Percentiles rank a stretch among this genome's conserved stretches.
phyloP scores from a whole-genome alignment of 2,797 vertebrate species.

The Urophycis tenuis region DNA sequence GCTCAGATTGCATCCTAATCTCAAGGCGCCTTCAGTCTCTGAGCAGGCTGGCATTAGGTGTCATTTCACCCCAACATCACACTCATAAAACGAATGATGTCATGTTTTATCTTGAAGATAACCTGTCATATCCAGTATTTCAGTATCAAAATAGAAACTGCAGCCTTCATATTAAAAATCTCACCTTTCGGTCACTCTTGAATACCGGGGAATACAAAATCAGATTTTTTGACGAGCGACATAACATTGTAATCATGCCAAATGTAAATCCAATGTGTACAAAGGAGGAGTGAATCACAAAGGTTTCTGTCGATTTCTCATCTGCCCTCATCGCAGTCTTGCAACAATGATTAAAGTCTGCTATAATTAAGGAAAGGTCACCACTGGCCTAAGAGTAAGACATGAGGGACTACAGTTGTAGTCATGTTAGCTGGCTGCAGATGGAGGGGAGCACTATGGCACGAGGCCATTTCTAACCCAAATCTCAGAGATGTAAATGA shows the following conservation, averaged over 20 bases:
- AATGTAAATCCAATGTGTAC: conserved; percentile 1
- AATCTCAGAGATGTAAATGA: conserved; percentile 71
- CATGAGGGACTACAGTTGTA: conserved; percentile 65
- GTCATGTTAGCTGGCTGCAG: conserved; percentile 64
- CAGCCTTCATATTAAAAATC: background rate
- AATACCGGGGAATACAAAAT: background rate
- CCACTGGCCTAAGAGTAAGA: conserved; percentile 72
- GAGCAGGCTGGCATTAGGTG: conserved; percentile 53
- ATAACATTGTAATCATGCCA: background rate
- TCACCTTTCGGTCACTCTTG: background rate
- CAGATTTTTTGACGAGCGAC: background rate
- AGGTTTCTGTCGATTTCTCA: conserved; percentile 61
- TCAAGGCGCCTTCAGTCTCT: conserved; percentile 66
- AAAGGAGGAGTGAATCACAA: conserved; percentile 56
- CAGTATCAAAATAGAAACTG: conserved; percentile 28
- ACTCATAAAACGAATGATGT: conserved; percentile 65
- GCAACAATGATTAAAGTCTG: conserved; percentile 73
- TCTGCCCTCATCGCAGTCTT: conserved; percentile 63
- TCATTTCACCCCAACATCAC: conserved; percentile 52
- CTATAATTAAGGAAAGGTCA: conserved; percentile 82
- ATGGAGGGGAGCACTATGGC: conserved; percentile 68
- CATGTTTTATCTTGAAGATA: conserved; percentile 53
- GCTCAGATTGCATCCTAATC: conserved; percentile 77
- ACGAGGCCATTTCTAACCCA: conserved; percentile 70
- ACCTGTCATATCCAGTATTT: conserved; percentile 30